A percentile compares a stretch with the other conserved stretches of the same genome.
Conservation (phyloP, 2,888 invertebrate genomes). For the Lamellibrachia satsuma region DNA sequence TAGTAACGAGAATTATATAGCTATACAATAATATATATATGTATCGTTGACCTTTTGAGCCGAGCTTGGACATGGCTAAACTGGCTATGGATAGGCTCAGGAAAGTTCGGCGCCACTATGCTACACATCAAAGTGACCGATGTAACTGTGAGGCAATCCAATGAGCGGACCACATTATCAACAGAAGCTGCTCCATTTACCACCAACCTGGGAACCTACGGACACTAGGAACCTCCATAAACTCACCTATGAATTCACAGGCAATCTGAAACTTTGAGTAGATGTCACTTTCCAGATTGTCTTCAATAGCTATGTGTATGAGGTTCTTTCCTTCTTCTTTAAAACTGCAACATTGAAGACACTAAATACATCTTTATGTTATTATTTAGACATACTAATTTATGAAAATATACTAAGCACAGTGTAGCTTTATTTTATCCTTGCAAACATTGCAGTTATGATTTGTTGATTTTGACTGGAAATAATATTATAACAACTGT, state of each 20-base stretch:
- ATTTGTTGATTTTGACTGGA: background rate
- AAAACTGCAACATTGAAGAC: constrained; percentile 45
- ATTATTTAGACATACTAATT: background rate
- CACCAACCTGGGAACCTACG: background rate
- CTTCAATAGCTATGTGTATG: constrained; percentile 55
- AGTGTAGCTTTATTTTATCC: background rate
- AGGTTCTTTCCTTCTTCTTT: constrained; percentile 49
- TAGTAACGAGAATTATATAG: no score
- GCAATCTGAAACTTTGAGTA: constrained; percentile 53
- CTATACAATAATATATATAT: no score
- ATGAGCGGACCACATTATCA: no score
- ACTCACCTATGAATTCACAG: constrained; percentile 59
- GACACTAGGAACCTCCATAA: background rate
- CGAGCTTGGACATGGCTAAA: no score
- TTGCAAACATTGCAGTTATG: background rate
- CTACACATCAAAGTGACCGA: no score
- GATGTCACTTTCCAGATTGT: constrained; percentile 54
- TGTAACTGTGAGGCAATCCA: no score
- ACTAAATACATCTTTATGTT: background rate
- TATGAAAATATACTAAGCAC: background rate
- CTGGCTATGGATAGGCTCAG: no score
- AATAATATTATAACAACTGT: background rate
- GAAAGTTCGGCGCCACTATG: no score
- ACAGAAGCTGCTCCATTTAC: no score
- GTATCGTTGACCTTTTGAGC: no score